These are phyloP conservation scores for Trochalopteron elliotii DNA, from an alignment of 2,113 vertebrate species.

Conservation along the genomic window DNA sequence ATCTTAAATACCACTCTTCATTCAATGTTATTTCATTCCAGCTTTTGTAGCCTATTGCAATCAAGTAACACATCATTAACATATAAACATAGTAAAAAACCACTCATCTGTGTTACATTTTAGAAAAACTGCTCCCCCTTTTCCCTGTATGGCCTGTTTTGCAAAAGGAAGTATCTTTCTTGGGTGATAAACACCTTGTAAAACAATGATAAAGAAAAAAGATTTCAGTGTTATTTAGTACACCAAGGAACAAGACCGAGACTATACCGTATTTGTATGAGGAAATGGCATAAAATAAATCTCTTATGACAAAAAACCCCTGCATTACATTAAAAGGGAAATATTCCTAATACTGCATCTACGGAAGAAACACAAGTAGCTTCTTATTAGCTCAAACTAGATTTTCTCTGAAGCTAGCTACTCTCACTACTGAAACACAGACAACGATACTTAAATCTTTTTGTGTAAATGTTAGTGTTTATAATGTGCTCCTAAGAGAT, in stretches of 20 bases:
- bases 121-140: not conserved
- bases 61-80: not conserved
- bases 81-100: not conserved
- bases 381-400: conserved; percentile 60
- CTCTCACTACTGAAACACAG: conserved; percentile 54
- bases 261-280: not conserved
- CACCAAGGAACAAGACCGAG: not conserved
- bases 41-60: not conserved
- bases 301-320: not conserved
- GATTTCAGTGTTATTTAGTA: not conserved
- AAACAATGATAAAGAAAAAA: conserved; percentile 1
- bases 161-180: not conserved
- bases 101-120: not conserved
- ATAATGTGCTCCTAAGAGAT: conserved; percentile 67
- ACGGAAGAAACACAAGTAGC: not conserved
- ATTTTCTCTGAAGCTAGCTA: conserved; percentile 64
- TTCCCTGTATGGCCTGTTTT: accelerated
- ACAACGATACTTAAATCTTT: conserved; percentile 57
- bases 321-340: conserved; percentile 49
- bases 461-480: conserved; percentile 69
- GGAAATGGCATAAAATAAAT: not conserved
- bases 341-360: not conserved
- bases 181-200: not conserved
- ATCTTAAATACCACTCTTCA: not conserved
- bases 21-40: not conserved